phyloP scores from a whole-genome alignment of 2,888 invertebrate genomes.

The Lochmaea capreae region DNA sequence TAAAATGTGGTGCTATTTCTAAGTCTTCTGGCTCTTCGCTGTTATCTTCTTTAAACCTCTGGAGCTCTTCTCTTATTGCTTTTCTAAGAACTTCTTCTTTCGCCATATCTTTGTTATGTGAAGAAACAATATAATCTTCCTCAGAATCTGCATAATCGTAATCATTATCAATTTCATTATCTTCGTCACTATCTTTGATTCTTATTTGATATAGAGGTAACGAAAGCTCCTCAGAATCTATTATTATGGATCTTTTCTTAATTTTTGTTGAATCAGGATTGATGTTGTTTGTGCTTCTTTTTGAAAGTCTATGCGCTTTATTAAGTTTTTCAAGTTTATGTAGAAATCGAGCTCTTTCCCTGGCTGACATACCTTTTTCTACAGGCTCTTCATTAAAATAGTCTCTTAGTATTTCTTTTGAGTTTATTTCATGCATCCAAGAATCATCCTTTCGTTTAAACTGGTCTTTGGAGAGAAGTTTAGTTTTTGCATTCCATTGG shows the following conservation, averaged over 20 bases:
- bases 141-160: conserved; percentile 28
- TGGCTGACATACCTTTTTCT: conserved; percentile 29
- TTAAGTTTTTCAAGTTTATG: conserved; percentile 53
- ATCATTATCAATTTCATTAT: conserved; percentile 21
- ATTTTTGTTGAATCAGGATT: not conserved
- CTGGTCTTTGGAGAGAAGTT: not conserved
- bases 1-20: conserved; percentile 17
- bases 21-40: conserved; percentile 27
- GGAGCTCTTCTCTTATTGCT: conserved; percentile 48
- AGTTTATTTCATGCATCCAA: conserved; percentile 34
- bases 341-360: conserved; percentile 43
- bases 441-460: not conserved
- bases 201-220: conserved; percentile 44
- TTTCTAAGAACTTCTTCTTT: conserved; percentile 38
- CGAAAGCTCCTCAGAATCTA: conserved; percentile 41
- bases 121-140: conserved; percentile 24
- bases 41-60: conserved; percentile 42
- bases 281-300: conserved; percentile 23
- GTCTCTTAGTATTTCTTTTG: conserved; percentile 28
- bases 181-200: conserved; percentile 36
- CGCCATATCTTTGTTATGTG: conserved; percentile 15
- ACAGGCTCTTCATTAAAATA: conserved; percentile 16
- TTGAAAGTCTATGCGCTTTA: conserved; percentile 32
- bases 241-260: conserved; percentile 36
- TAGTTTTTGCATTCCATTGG: not conserved